Conservation (phyloP, 2,113 vertebrate species). For the Galbula dea region DNA sequence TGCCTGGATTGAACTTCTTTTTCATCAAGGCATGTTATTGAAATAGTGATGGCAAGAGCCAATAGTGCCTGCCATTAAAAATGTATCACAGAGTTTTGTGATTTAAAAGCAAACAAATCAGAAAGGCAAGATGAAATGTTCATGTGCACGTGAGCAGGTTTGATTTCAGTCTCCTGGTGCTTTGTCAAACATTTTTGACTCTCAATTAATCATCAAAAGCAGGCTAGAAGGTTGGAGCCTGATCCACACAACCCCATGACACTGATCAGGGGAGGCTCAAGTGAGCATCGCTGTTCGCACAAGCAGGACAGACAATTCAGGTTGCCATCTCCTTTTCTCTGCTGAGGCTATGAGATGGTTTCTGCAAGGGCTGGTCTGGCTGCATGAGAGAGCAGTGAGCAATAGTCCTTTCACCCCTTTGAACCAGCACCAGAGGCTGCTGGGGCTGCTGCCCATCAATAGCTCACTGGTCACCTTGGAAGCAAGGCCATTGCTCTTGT, state of each 20-base stretch:
- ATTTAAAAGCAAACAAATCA: constrained; percentile 54
- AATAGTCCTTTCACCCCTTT: neutral
- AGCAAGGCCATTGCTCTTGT: neutral
- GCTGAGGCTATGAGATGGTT: neutral
- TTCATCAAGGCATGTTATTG: neutral
- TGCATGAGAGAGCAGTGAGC: neutral
- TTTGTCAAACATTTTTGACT: constrained; percentile 9
- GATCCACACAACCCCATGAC: fast-evolving
- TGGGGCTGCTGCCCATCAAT: neutral
- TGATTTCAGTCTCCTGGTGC: constrained; percentile 1
- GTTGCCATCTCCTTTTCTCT: no score
- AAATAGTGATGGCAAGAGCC: constrained; percentile 12
- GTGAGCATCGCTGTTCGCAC: fast-evolving
- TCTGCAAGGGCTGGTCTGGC: neutral
- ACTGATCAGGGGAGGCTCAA: neutral
- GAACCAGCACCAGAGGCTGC: neutral
- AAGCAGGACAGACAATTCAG: no score
- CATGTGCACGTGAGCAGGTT: neutral
- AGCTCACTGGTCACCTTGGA: constrained; percentile 4
- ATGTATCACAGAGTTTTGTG: constrained; percentile 51
- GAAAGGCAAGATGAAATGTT: constrained; percentile 27
- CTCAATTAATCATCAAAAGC: constrained; percentile 55
- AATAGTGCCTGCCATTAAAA: constrained; percentile 42
- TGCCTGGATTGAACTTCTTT: neutral
- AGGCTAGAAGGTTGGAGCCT: neutral